Evolutionary conservation across 2,888 invertebrate species (phyloP), one percentile per base, ranked within the genome.

Genomic region (Diplolepis rosae): DNA sequence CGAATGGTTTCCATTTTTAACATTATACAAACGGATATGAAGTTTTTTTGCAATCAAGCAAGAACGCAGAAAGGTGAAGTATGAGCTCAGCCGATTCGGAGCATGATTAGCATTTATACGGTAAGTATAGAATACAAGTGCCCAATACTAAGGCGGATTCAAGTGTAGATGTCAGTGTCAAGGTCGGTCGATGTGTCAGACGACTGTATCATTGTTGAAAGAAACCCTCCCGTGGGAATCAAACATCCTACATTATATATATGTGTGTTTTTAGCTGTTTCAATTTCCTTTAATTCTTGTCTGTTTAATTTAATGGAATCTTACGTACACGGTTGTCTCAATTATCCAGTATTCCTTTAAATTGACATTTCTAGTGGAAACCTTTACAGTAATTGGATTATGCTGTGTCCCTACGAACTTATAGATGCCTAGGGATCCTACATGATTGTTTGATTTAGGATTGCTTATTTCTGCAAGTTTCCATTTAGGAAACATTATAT

Each of bases 101-200:
- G 61, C 61, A 51, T 45, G 48, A 39, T 66, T 68, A 39, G 56
- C 48, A 68, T 65, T 54, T 54, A 65, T 18, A 18, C 48, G 28
- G 54, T 68, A 68, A 45, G n/a, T n/a, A n/a, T n/a, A n/a, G n/a
- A n/a, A n/a, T n/a, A n/a, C 51, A 68, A 67, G 45, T 65, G 68
- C 7, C 35, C 48, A 69, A 39, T 69, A 66, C 66, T 56, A 66
- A 72, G 61, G 68, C 70, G 61, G 52, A 35, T 61, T 65, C 61
- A 52, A 45, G 27, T 65, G 68, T 66, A 56, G 51, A 48, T 68
- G 72, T 76, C 72, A 74, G 28, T 74, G 76, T 74, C 74, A 76
- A 76, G 76, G 76, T 68, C 74, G 68, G 69, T 68, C 71, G 66
- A 69, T 68, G 69, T 61, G 67, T 70, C 61, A 67, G 52, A 22